Base-by-base conservation (phyloP, 2,113 vertebrate species). In the Petroica traversi region DNA sequence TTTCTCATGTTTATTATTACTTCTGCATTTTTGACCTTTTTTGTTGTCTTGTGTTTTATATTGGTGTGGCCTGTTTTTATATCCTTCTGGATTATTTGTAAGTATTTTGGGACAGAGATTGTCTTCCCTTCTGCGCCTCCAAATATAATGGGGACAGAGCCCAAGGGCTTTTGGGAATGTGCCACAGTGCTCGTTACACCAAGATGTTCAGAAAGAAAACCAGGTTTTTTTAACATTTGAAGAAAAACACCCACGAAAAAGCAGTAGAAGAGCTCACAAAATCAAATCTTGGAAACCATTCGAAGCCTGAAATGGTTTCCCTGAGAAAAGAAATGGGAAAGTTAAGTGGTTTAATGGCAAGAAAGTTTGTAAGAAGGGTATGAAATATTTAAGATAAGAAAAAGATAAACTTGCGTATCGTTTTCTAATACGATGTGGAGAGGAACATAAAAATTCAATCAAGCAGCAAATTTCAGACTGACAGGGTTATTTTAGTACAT, bases 1-100 rank as follows among this genome's bases (percentile, higher is more conserved):
- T 73, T 95, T 52, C 54, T 91, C 41, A 2, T 67, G 81, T 72
- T 92, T 75, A 29, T 94, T 77, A 55, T 62, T 74, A 24, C 57
- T 89, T 87, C 40, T 89, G 75, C 41, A 13, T 85, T 95, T 95
- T 83, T 95, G 68, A 66, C 59, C 68, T 33, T 55, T 64, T 83
- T 54, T 38, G 40, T 73, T 84, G 41, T 19, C 29, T 34, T 90
- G 41, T 24, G 33, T 34, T 90, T 86, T 75, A 31, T 71, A 75
- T 79, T 72, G 71, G 31, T 83, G 46, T 83, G 68, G 11, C 3
- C 24, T 80, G 79, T 12, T 88, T 80, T 93, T 89, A 36, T 62
- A 58, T 49, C 38, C 49, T 45, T 14, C 41, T 28, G 3, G 4
- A 41, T 77, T 71, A 54, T 36, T 73, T 43, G 25, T 29, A 26